phyloP scores from a whole-genome alignment of 92 coral and sea anemone species.

The Siderastrea siderea region DNA sequence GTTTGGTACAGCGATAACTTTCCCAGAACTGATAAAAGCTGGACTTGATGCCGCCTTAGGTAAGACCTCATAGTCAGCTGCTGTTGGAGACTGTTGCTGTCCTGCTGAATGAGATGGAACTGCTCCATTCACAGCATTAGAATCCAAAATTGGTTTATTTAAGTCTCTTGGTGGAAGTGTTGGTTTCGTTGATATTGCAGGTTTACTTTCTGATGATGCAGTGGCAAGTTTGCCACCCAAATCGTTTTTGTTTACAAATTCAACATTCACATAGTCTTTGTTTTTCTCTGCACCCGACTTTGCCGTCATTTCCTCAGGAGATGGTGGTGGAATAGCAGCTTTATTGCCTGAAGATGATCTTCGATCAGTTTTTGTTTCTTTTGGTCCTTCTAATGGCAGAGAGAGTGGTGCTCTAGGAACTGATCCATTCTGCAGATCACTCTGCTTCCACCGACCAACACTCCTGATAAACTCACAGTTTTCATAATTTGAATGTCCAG shows the following conservation, averaged over 20 bases:
- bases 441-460: slow-evolving; percentile 78
- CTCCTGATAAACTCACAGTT: slow-evolving; percentile 79
- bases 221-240: background rate
- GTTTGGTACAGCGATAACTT: background rate
- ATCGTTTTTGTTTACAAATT: background rate
- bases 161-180: background rate
- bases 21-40: background rate
- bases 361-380: background rate
- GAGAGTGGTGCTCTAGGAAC: slow-evolving; percentile 15
- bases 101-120: background rate
- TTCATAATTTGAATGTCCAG: slow-evolving; percentile 59
- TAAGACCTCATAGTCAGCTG: slow-evolving; percentile 35
- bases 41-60: background rate
- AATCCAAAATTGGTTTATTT: background rate
- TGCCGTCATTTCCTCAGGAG: background rate
- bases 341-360: background rate
- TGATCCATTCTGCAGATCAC: slow-evolving; percentile 38
- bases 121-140: background rate
- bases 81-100: background rate
- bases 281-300: background rate
- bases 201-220: background rate
- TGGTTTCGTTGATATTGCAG: background rate
- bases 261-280: slow-evolving; percentile 58
- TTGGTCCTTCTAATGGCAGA: background rate
- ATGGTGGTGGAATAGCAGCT: background rate